These are phyloP conservation scores for Habrosyne pyritoides DNA, from an alignment of 2,888 invertebrate species.

Conservation along the genomic window DNA sequence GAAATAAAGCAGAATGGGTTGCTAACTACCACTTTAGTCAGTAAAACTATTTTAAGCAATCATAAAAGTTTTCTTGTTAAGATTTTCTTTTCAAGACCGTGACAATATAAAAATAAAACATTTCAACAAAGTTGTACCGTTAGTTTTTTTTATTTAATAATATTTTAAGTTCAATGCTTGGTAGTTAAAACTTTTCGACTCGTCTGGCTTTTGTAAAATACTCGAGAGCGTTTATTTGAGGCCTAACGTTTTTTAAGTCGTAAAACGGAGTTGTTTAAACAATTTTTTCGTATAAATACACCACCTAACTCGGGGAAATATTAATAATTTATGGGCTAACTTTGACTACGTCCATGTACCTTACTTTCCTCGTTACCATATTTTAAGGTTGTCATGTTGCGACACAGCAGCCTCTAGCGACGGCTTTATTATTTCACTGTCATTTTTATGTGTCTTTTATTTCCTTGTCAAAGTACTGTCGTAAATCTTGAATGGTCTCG, in stretches of 20 bases:
- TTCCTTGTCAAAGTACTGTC: constrained; percentile 36
- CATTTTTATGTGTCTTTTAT: constrained; percentile 37
- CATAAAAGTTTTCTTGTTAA: constrained; percentile 1
- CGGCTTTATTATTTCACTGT: constrained; percentile 54
- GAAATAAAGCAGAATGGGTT: no score
- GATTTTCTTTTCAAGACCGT: neutral
- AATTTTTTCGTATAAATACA: constrained; percentile 25
- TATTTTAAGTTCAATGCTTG: neutral
- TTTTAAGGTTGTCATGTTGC: constrained; percentile 61
- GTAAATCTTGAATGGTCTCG: constrained; percentile 33
- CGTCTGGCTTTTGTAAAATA: neutral
- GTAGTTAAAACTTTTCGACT: neutral
- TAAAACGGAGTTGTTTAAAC: neutral
- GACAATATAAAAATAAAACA: neutral
- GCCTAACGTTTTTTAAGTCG: neutral
- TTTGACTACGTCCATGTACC: constrained; percentile 52
- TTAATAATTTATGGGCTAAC: constrained; percentile 62
- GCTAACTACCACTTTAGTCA: neutral
- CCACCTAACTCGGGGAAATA: constrained; percentile 35
- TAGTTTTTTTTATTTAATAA: neutral
- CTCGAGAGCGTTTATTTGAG: neutral
- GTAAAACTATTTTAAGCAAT: neutral
- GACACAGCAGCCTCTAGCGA: constrained; percentile 31
- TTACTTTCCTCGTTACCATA: constrained; percentile 65
- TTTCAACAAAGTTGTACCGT: neutral